These are phyloP conservation scores for Chironomus tentans DNA, from an alignment of 2,888 invertebrate genomes.

Conservation along the genomic window DNA sequence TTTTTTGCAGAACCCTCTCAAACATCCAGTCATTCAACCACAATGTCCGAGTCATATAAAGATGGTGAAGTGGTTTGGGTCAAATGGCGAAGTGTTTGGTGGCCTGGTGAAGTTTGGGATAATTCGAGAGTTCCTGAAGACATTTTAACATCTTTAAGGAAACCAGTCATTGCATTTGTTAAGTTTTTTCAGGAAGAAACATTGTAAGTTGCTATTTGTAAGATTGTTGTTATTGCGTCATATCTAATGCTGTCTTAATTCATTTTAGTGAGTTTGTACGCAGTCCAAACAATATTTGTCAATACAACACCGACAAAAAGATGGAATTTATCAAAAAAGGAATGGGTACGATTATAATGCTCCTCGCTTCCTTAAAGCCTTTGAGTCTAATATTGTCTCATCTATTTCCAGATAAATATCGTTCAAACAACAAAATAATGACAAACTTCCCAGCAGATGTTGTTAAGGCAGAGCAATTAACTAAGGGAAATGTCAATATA, in stretches of 20 bases:
- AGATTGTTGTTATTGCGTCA: constrained; percentile 28
- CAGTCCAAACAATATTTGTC: constrained; percentile 59
- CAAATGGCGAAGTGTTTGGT: constrained; percentile 73
- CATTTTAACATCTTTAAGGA: constrained; percentile 54
- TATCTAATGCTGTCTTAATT: constrained; percentile 30
- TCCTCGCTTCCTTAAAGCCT: neutral
- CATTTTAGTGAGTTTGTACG: constrained; percentile 70
- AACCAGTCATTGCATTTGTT: constrained; percentile 69
- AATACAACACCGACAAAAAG: constrained; percentile 69
- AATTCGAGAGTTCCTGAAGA: constrained; percentile 52
- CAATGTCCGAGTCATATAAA: constrained; percentile 42
- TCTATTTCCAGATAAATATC: constrained; percentile 49
- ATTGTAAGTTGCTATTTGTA: constrained; percentile 58
- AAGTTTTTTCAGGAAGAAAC: constrained; percentile 77
- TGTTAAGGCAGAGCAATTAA: constrained; percentile 59
- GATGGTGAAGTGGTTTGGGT: constrained; percentile 80
- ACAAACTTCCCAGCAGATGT: constrained; percentile 74
- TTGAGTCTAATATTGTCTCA: neutral
- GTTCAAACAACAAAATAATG: constrained; percentile 58
- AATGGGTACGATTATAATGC: constrained; percentile 53
- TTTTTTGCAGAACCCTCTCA: neutral
- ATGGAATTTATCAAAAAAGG: constrained; percentile 75
- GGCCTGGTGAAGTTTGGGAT: constrained; percentile 72
- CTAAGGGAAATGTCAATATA: constrained; percentile 62
- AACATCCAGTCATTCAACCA: constrained; percentile 12